Percentiles rank a stretch among this genome's conserved stretches.
Evolutionary conservation across 1,140 invertebrate genomes (phyloP).

Genomic region (Chelonus insularis): DNA sequence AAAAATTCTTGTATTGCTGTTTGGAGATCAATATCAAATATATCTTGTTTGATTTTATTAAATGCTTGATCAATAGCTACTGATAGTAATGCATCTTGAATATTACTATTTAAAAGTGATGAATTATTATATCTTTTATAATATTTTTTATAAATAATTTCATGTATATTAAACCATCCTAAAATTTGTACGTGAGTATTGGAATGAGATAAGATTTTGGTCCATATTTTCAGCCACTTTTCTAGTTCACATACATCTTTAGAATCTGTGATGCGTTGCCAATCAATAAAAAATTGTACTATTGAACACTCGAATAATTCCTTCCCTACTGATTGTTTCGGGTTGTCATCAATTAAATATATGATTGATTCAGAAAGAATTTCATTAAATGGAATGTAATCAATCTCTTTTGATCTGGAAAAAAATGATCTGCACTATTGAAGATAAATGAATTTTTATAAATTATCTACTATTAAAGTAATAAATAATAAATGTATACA

Average conservation of each 20-base stretch:
- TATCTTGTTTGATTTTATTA: slow-evolving; percentile 12
- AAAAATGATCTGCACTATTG: too few relatives aligned
- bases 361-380: neutral
- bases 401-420: too few relatives aligned
- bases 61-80: slow-evolving; percentile 22
- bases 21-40: slow-evolving; percentile 38
- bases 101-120: too few relatives aligned
- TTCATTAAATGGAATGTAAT: neutral
- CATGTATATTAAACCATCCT: slow-evolving; percentile 38
- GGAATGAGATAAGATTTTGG: slow-evolving; percentile 25
- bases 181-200: slow-evolving; percentile 38
- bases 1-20: slow-evolving; percentile 44
- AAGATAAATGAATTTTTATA: too few relatives aligned
- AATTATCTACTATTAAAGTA: too few relatives aligned
- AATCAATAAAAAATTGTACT: slow-evolving; percentile 35
- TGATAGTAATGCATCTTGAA: slow-evolving; percentile 24
- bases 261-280: neutral
- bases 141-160: slow-evolving; percentile 26
- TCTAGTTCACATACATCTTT: neutral
- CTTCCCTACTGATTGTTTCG: slow-evolving; percentile 37
- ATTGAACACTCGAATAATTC: slow-evolving; percentile 41
- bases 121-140: too few relatives aligned
- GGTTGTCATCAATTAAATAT: slow-evolving; percentile 31
- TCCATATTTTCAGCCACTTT: slow-evolving; percentile 17
- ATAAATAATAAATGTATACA: too few relatives aligned